Evolutionary conservation across 2,888 invertebrate genomes (phyloP).

Genomic region (Caradrina clavipalpis): DNA sequence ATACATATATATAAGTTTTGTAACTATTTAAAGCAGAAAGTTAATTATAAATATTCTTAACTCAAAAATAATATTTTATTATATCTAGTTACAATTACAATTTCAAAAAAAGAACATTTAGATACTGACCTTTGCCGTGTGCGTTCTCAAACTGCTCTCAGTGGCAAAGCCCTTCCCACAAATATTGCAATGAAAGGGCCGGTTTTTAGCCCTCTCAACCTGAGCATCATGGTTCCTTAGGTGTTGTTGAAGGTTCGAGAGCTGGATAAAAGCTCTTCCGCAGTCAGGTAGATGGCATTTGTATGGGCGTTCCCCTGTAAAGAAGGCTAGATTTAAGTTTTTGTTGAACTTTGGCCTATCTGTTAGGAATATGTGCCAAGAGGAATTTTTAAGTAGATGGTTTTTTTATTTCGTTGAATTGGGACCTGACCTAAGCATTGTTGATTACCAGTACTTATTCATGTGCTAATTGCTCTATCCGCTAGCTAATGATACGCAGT

Average conservation of each 20-base stretch:
- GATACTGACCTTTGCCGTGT: slow-evolving; percentile 98
- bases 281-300: slow-evolving; percentile 99
- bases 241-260: slow-evolving; percentile 98
- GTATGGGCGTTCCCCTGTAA: slow-evolving; percentile 98
- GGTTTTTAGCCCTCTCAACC: slow-evolving; percentile 97
- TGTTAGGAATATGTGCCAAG: neutral
- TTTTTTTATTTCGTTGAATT: neutral
- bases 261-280: slow-evolving; percentile 98
- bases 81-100: no score
- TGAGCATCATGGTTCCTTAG: slow-evolving; percentile 98
- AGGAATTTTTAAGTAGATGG: neutral
- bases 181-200: slow-evolving; percentile 98
- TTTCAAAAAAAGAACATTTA: slow-evolving; percentile 6
- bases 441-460: neutral
- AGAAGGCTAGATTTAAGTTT: slow-evolving; percentile 73
- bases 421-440: neutral
- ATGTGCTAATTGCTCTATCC: neutral
- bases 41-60: no score
- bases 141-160: slow-evolving; percentile 98
- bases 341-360: slow-evolving; percentile 41
- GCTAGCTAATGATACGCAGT: neutral
- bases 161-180: slow-evolving; percentile 99
- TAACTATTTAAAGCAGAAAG: no score
- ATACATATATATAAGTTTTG: no score
- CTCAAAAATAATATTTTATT: no score